Conservation (phyloP, 2,113 vertebrate genomes). For the Larimichthys polyactis region DNA sequence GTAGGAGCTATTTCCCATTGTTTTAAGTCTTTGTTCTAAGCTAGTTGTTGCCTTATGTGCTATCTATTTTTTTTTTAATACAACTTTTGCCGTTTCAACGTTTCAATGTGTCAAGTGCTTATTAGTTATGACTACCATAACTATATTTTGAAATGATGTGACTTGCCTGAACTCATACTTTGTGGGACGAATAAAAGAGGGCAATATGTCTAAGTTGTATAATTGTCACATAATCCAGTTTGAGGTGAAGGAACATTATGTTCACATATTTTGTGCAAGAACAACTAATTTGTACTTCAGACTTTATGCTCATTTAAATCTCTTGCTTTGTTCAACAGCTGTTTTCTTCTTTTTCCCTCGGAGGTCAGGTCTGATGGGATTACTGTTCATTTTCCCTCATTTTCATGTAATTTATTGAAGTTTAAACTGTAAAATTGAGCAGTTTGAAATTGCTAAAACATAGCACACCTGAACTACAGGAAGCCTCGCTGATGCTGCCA, state of each 20-base stretch:
- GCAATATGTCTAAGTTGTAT: neutral
- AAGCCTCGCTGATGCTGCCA: conserved; percentile 2
- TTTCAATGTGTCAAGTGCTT: too few species aligned
- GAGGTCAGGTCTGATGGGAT: neutral
- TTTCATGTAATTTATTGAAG: neutral
- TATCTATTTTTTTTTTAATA: too few species aligned
- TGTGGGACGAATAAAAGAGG: neutral
- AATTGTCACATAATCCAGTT: neutral
- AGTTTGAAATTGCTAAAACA: conserved; percentile 19
- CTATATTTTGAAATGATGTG: too few species aligned
- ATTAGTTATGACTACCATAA: too few species aligned
- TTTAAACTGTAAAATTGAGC: conserved; percentile 9
- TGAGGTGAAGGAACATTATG: neutral
- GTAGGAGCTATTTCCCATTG: too few species aligned
- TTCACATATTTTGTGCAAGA: neutral
- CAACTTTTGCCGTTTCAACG: too few species aligned
- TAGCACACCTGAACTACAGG: neutral
- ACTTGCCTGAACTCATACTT: neutral
- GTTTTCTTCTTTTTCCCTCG: neutral
- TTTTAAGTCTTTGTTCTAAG: too few species aligned
- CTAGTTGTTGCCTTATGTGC: too few species aligned
- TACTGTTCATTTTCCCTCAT: neutral
- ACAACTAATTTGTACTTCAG: conserved; percentile 1
- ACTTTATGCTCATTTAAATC: conserved; percentile 5
- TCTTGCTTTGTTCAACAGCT: conserved; percentile 1